Base-by-base conservation (phyloP, 2,888 invertebrate species). In the Pomacea canaliculata region DNA sequence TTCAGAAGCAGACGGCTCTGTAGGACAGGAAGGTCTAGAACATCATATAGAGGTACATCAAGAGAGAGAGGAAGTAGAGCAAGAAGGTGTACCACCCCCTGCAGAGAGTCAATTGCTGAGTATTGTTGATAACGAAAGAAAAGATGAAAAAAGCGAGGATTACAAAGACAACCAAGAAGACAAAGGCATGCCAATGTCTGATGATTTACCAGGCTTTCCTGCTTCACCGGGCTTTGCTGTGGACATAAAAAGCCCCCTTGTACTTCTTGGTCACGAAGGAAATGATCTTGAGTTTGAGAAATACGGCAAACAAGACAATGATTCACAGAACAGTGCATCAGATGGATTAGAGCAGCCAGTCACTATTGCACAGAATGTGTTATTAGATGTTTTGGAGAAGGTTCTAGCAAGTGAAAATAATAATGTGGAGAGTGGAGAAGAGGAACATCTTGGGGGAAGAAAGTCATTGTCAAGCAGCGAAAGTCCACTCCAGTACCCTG, bases 311-410 rank as follows among this genome's bases (percentile, higher is more conserved):
- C 10, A 16, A 56, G 51, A 56, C 51, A 10, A 16, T 56, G 51
- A 56, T 16, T 56, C 51, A 8, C 51, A 56, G 10, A 10, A 56
- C 51, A 65, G 62, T 51, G 46, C 18, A 66, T n/a, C 27, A 12
- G 69, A 51, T 65, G 56, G 59, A 67, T 70, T 19, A 65, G 56
- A 10, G 75, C 77, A 59, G 76, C 79, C 79, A 23, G 80, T 72
- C 70, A 77, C 71, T 16, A 74, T 71, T 7, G 74, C 75, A 27
- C 71, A 48, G 48, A 48, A 48, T 27, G 27, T 73, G 4, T 60
- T 73, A 27, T 65, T 65, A 49, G 63, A 66, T 49, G 76, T 77
- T 27, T 37, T 73, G 51, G 73, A 79, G 65, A 79, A 69, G 48
- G 71, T 74, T 56, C 19, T 69, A 27, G 66, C 18, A 56, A 49